Evolutionary conservation across 2,888 invertebrate genomes (phyloP).

Genomic region (Thymelicus acteon): DNA sequence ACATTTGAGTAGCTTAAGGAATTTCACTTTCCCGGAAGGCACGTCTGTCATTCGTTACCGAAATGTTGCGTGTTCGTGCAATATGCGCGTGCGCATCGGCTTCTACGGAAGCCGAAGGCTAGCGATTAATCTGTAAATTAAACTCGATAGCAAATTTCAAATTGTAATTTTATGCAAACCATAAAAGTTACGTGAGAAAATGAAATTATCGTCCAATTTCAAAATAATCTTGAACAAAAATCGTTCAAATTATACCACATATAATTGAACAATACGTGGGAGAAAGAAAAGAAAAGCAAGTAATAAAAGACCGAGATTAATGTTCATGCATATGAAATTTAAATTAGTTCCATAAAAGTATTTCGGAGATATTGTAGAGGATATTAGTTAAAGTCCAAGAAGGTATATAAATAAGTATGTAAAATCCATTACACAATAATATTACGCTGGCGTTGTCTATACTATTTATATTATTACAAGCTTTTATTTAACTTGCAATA

Average conservation of each 20-base stretch:
- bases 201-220: constrained; percentile 24
- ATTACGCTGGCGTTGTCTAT: no score
- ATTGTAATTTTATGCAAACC: constrained; percentile 42
- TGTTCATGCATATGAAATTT: neutral
- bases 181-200: constrained; percentile 32
- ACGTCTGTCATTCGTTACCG: constrained; percentile 58
- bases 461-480: no score
- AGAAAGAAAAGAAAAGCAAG: neutral
- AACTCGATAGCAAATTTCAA: constrained; percentile 30
- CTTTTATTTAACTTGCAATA: no score
- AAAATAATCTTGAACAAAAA: neutral
- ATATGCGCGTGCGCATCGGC: constrained; percentile 65
- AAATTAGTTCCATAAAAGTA: neutral
- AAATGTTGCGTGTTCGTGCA: constrained; percentile 58
- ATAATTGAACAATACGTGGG: neutral
- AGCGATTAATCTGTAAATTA: constrained; percentile 38
- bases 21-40: constrained; percentile 62
- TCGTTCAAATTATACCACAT: constrained; percentile 1
- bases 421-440: no score
- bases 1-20: constrained; percentile 40
- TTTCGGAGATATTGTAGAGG: neutral
- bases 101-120: constrained; percentile 72
- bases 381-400: neutral
- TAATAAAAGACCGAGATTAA: neutral
- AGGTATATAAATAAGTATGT: neutral